Percentiles rank a stretch among this genome's conserved stretches.
phyloP scores from a whole-genome alignment of 2,888 invertebrate genomes.

The Elysia crispata region DNA sequence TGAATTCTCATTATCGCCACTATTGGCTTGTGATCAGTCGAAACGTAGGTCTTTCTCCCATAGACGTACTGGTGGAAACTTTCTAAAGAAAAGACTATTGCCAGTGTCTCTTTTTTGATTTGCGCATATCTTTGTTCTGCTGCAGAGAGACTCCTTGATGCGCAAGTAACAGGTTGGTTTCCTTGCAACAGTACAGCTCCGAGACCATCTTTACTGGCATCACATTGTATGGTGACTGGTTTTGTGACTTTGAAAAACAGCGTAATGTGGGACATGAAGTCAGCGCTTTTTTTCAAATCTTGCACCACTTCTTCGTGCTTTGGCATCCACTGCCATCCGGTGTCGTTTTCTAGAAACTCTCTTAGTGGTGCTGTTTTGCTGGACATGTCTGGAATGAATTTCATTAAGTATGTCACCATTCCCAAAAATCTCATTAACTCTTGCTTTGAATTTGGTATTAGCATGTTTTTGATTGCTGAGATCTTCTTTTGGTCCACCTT shows the following conservation, averaged over 20 bases:
- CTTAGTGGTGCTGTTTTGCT: background rate
- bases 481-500: no score
- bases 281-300: no score
- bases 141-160: background rate
- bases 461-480: no score
- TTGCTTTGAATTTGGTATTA: background rate
- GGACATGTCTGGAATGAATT: background rate
- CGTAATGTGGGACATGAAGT: background rate
- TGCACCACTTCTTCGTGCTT: background rate
- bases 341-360: no score
- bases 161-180: background rate
- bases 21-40: constrained; percentile 49
- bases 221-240: background rate
- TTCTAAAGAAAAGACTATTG: constrained; percentile 10
- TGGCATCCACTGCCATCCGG: background rate
- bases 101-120: constrained; percentile 22
- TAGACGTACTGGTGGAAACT: constrained; percentile 37
- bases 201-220: background rate
- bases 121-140: background rate
- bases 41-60: constrained; percentile 11
- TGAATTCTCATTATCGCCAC: constrained; percentile 42
- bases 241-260: background rate
- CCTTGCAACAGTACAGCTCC: background rate
- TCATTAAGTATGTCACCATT: background rate
- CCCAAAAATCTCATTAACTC: background rate